These are phyloP conservation scores for Microcebus ravelobensis DNA, from an alignment of 2,113 vertebrate genomes.

Conservation along the genomic window DNA sequence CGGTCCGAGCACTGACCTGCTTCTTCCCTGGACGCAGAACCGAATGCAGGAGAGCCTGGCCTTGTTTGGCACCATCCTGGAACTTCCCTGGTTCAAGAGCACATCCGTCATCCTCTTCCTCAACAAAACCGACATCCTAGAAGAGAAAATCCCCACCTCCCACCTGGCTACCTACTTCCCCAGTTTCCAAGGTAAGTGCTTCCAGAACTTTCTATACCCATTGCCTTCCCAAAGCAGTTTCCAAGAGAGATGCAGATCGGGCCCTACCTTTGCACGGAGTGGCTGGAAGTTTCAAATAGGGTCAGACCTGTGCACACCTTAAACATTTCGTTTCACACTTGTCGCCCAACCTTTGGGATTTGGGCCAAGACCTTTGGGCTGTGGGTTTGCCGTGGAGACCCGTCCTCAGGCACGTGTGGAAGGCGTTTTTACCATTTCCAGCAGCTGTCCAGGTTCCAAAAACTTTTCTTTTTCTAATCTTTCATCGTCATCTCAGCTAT, in stretches of 20 bases:
- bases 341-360: no score
- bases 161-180: slow-evolving; percentile 91
- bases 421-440: no score
- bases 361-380: no score
- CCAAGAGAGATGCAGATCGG: not conserved
- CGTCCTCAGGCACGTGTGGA: no score
- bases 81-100: slow-evolving; percentile 90
- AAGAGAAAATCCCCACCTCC: slow-evolving; percentile 91
- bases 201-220: not conserved
- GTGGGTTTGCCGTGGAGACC: no score
- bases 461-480: not conserved
- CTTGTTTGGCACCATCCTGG: slow-evolving; percentile 93
- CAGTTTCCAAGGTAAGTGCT: slow-evolving; percentile 86
- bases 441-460: not conserved
- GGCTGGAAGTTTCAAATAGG: not conserved
- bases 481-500: not conserved
- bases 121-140: slow-evolving; percentile 94
- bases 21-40: slow-evolving; percentile 84
- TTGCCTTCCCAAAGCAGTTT: not conserved
- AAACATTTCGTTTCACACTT: not conserved
- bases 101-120: slow-evolving; percentile 95
- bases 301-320: not conserved
- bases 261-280: not conserved
- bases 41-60: slow-evolving; percentile 94
- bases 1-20: fast-evolving